Evolutionary conservation across 2,888 invertebrate species (phyloP).

Genomic region (Acrocyrtus sp.): DNA sequence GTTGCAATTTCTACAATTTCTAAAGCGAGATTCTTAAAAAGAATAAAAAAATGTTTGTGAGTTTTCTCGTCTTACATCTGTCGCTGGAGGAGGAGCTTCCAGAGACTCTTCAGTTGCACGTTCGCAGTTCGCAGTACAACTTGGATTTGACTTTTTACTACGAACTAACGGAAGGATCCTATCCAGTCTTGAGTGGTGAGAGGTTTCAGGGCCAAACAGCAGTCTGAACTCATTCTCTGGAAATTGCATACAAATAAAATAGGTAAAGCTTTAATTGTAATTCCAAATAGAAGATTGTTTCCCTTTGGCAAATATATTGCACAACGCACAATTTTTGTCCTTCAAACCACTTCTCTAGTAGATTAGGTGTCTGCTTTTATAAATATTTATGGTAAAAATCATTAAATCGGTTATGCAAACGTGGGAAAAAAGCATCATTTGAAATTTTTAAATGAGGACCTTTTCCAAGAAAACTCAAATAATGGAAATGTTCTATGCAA

Average conservation of each 20-base stretch:
- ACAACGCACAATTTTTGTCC: no score
- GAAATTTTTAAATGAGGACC: no score
- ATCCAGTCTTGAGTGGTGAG: constrained; percentile 56
- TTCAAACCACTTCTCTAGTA: no score
- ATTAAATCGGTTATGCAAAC: no score
- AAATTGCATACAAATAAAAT: no score
- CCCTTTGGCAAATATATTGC: not conserved
- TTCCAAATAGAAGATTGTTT: not conserved
- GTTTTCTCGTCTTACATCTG: constrained; percentile 63
- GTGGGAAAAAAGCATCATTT: no score
- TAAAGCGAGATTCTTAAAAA: not conserved
- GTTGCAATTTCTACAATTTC: no score
- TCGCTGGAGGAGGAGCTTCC: constrained; percentile 61
- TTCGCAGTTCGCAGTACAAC: constrained; percentile 58
- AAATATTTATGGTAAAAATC: no score
- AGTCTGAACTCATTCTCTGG: constrained; percentile 62
- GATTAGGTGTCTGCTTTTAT: no score
- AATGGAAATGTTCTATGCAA: no score
- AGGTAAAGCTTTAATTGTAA: no score
- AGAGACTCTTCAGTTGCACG: constrained; percentile 61
- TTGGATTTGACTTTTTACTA: constrained; percentile 57
- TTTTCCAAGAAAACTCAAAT: no score
- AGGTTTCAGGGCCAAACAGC: constrained; percentile 58
- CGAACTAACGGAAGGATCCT: constrained; percentile 58
- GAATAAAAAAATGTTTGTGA: not conserved